phyloP scores from a whole-genome alignment of 2,888 invertebrate species.

The Phalera bucephala region DNA sequence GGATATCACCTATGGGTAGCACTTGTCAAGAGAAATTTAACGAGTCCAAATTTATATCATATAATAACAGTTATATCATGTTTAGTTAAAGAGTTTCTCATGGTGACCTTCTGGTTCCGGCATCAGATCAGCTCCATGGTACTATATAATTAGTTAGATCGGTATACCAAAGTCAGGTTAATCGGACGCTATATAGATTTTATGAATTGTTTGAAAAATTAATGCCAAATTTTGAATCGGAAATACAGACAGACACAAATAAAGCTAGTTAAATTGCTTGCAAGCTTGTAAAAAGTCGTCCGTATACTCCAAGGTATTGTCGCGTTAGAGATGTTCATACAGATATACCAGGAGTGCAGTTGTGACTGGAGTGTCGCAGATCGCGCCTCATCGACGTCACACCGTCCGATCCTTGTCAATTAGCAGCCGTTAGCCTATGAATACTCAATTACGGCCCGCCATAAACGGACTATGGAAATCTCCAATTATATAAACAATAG shows the following conservation, averaged over 20 bases:
- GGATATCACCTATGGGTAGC: no score
- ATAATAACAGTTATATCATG: no score
- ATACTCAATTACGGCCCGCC: slow-evolving; percentile 52
- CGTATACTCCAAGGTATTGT: slow-evolving; percentile 3
- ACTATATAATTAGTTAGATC: no score
- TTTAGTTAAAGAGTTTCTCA: no score
- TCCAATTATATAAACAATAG: slow-evolving; percentile 43
- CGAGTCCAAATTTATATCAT: no score
- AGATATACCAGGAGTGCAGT: slow-evolving; percentile 15
- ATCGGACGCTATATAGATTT: no score
- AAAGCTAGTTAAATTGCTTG: not conserved
- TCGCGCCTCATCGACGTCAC: slow-evolving; percentile 38
- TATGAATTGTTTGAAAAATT: no score
- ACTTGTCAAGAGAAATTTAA: no score
- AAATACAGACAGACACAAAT: not conserved
- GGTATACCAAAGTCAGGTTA: no score
- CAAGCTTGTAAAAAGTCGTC: not conserved
- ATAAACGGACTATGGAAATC: slow-evolving; percentile 39
- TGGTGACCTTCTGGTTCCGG: no score
- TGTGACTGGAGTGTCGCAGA: slow-evolving; percentile 13
- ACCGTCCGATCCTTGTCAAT: slow-evolving; percentile 49
- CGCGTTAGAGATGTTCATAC: not conserved
- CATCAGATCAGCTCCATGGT: no score
- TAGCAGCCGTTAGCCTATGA: slow-evolving; percentile 46
- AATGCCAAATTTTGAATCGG: no score